Percentiles rank a stretch among this genome's conserved stretches.
phyloP scores from a whole-genome alignment of 2,888 invertebrate species.

The Cacoxenus indagator region DNA sequence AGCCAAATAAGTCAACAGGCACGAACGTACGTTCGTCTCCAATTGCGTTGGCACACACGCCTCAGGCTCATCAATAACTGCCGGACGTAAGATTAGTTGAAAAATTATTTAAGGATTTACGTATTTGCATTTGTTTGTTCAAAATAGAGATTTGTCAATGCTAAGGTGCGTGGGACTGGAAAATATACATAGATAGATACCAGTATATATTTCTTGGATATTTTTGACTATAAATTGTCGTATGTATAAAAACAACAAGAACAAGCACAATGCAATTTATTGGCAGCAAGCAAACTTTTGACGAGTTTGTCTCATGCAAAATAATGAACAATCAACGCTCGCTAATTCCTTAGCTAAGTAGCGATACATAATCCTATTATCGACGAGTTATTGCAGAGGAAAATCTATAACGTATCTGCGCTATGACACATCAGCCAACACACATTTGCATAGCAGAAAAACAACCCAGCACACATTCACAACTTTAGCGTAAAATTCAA shows the following conservation, averaged over 20 bases:
- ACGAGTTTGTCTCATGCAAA: background rate
- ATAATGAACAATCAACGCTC: constrained; percentile 11
- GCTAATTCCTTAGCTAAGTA: constrained; percentile 17
- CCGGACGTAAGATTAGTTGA: background rate
- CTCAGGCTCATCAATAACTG: constrained; percentile 13
- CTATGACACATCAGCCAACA: background rate
- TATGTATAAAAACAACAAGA: background rate
- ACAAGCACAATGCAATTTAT: background rate
- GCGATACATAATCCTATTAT: constrained; percentile 18
- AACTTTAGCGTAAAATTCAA: constrained; percentile 8
- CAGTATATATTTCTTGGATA: background rate
- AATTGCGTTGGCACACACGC: background rate
- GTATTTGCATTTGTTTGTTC: background rate
- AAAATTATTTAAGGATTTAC: constrained; percentile 12
- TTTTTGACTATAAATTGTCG: background rate
- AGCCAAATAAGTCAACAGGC: constrained; percentile 28
- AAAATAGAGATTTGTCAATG: background rate
- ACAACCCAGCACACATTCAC: background rate
- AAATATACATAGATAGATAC: background rate
- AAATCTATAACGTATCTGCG: background rate
- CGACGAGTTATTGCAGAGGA: background rate
- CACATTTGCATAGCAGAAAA: too few relatives aligned
- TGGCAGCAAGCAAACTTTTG: background rate
- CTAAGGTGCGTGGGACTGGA: background rate
- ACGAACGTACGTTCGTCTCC: background rate